Percentiles rank a stretch among this genome's conserved stretches.
These are phyloP conservation scores for Hemiprocne comata DNA, from an alignment of 2,113 vertebrate genomes.

Conservation along the genomic window DNA sequence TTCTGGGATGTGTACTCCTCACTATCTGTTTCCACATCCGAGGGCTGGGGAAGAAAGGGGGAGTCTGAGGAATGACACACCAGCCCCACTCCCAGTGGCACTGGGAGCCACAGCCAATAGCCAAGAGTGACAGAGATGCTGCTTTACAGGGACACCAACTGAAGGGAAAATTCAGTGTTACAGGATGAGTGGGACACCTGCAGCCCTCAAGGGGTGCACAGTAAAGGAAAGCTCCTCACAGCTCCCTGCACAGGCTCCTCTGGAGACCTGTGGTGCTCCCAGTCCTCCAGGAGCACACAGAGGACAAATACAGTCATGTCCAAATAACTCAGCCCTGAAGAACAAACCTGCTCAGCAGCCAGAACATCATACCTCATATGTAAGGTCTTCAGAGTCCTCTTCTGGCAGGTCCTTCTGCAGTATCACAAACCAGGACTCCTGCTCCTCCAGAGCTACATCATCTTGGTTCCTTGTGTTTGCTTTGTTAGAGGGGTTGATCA, in stretches of 20 bases:
- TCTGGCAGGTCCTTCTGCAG: conserved; percentile 74
- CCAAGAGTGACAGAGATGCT: not conserved
- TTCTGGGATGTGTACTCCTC: conserved; percentile 83
- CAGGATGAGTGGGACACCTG: not conserved
- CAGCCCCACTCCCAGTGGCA: fast-evolving
- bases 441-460: conserved; percentile 76
- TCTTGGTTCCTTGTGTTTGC: conserved; percentile 83
- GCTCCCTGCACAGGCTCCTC: not conserved
- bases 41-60: conserved; percentile 63
- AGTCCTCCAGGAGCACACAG: no score
- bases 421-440: conserved; percentile 73
- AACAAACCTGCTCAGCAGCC: not conserved
- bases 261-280: not conserved
- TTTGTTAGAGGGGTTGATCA: conserved; percentile 72
- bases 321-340: fast-evolving
- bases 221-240: not conserved
- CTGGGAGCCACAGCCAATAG: not conserved
- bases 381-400: conserved; percentile 58
- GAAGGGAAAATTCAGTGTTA: not conserved
- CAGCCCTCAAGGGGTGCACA: fast-evolving
- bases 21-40: conserved; percentile 67
- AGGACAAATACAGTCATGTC: fast-evolving
- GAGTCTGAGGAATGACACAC: not conserved
- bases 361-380: conserved; percentile 46
- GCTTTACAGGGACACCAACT: not conserved